Base-by-base conservation (phyloP, 2,888 invertebrate genomes). In the Zhuqinia jingwanae region DNA sequence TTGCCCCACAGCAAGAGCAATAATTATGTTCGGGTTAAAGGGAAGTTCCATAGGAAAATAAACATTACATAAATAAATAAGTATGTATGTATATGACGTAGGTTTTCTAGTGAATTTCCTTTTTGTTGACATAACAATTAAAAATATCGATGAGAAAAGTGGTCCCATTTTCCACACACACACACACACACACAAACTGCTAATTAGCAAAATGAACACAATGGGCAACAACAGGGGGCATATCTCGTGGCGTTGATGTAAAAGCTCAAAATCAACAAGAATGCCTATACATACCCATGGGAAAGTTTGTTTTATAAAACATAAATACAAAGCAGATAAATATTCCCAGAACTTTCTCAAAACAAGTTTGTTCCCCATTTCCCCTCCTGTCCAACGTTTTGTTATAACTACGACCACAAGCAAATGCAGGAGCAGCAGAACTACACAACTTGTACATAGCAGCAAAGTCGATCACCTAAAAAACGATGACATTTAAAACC, bases 381-480 rank as follows among this genome's bases (percentile, higher is more conserved):
- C 53, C 11, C 27, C 60, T 27, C 6, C 63, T 36, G 1, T 1
- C 1, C 15, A 15, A 47, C 47, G n/a, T 47, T 5, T 47, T 15
- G 47, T 2, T 47, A 8, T 11, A 53, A 15, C 1, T 17, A 53
- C n/a, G n/a, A 17, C 53, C 6, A 8, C 36, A 53, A 17, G 17
- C 27, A 27, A 56, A 56, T 22, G 6, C 65, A 15, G 20, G 17
- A 17, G n/a, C 20, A 6, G 22, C 42, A n/a, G n/a, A n/a, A n/a
- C n/a, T n/a, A n/a, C n/a, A n/a, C n/a, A n/a, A n/a, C n/a, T n/a
- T n/a, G n/a, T n/a, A n/a, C n/a, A n/a, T n/a, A n/a, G n/a, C n/a
- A n/a, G n/a, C n/a, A n/a, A 42, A 68, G 20, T 68, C 65, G 65
- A 68, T 68, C 42, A 42, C 65, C 42, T 68, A 68, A 68, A 68